These are phyloP conservation scores for Caenorhabditis angaria DNA, from an alignment of 2,888 invertebrate genomes.

Conservation along the genomic window DNA sequence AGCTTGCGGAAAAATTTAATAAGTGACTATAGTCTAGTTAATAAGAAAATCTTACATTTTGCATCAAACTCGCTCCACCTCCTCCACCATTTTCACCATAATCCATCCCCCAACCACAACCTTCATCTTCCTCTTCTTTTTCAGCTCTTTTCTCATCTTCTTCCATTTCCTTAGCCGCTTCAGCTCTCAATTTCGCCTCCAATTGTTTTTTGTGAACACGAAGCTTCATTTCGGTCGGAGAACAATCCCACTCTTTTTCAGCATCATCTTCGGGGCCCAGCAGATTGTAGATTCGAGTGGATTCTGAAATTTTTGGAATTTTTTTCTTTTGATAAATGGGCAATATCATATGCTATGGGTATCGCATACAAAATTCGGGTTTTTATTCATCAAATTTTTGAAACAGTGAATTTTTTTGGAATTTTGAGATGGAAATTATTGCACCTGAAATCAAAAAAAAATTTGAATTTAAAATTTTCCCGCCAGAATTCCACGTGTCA, in stretches of 20 bases:
- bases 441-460: no score
- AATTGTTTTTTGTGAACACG: conserved; percentile 63
- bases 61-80: no score
- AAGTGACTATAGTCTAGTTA: no score
- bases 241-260: conserved; percentile 85
- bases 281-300: conserved; percentile 53
- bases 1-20: no score
- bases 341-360: no score
- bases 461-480: no score
- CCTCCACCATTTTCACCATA: conserved; percentile 52
- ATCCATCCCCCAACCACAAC: conserved; percentile 93
- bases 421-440: no score
- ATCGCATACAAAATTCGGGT: no score
- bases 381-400: no score
- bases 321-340: not conserved
- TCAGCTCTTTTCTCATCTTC: conserved; percentile 65
- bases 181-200: conserved; percentile 53
- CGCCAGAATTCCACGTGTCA: no score
- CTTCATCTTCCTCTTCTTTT: conserved; percentile 74
- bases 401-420: no score
- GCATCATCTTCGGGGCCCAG: conserved; percentile 85
- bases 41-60: no score
- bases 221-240: conserved; percentile 74
- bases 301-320: conserved; percentile 37
- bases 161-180: conserved; percentile 44